Base-by-base conservation (phyloP, 92 coral and sea anemone species). In the Porites lobata region DNA sequence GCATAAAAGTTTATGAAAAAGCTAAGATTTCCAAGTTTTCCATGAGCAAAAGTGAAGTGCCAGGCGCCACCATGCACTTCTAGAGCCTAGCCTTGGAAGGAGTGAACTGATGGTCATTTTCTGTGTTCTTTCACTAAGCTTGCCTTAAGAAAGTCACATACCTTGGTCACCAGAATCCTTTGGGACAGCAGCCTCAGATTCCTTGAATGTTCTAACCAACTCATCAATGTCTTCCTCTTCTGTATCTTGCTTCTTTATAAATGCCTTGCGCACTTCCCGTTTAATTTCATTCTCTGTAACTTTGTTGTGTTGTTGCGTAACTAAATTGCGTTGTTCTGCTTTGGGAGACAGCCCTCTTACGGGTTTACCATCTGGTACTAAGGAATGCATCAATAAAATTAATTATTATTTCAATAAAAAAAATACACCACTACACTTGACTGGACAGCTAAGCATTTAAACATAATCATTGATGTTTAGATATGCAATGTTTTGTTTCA, bases 161-260 rank as follows among this genome's bases (percentile, higher is more conserved):
- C 87, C 47, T 38, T 38, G 47, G 74, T 84, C 78, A 13, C 87
- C 87, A 12, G 53, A 13, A 17, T 84, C 87, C 9, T 80, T 84
- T 9, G 70, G 84, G 62, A 69, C 79, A 9, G 85, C 88, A 65
- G 90, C 86, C 58, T 89, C 98, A 64, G 91, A 85, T 58, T 93
- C 77, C 57, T 95, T 95, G 84, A 88, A 95, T 3, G 90, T 94
- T 50, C 92, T 90, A 5, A 95, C 94, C 72, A 95, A 67, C 77
- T 95, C 98, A 86, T 95, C 98, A 72, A 95, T 95, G 79, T 95
- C 96, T 74, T 95, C 98, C 76, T 95, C 98, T 82, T 93, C 98
- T 12, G 88, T 91, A 8, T 84, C 92, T 58, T 86, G 79, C 65
- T 86, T 85, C 74, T 18, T 84, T 7, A 51, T 56, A 70, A 68